Evolutionary conservation across 2,888 invertebrate species (phyloP), one percentile per base, ranked within the genome.

Genomic region (Nowickia ferox): DNA sequence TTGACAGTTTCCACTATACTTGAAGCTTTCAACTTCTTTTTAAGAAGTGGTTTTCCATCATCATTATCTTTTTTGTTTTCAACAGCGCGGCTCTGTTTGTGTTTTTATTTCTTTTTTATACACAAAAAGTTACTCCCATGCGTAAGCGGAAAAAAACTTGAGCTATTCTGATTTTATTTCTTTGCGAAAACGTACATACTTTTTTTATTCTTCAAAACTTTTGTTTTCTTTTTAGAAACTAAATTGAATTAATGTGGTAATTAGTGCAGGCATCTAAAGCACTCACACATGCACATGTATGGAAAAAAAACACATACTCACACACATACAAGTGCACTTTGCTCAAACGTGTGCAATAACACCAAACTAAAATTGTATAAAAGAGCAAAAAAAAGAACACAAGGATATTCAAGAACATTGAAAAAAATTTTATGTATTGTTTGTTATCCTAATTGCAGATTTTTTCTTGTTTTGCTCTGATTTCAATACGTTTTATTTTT

Each of bases 231-330:
- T 78, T 72, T 44, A 61, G 57, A 72, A 87, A 87, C 82, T 87
- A 89, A 90, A 92, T 89, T 90, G 90, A 91, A 91, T 91, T 91
- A 91, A 90, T 90, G 91, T 89, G 89, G 90, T 92, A 91, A 91
- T 91, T 91, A 91, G 91, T 90, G 90, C 88, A 89, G 90, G 90
- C 91, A 89, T 61, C 88, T 71, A 72, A 53, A 57, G 30, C 30
- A 30, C 30, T 30, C 30, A 71, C 57, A 75, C 53, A 46, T 57
- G 44, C 51, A 51, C 38, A 72, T 5, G 30, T n/a, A 59, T 13
- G n/a, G 5, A 65, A 17, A 61, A 15, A 5, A 19, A 9, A 66
- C 9, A 66, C 38, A 40, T n/a, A 17, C 42, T 42, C 55, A n/a
- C 30, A 10, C n/a, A 59, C 69, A 55, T 30, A 61, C 19, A 48